Percentiles rank a stretch among this genome's conserved stretches.
These are phyloP conservation scores for Thermophis baileyi DNA, from an alignment of 2,113 vertebrate genomes.

Conservation along the genomic window DNA sequence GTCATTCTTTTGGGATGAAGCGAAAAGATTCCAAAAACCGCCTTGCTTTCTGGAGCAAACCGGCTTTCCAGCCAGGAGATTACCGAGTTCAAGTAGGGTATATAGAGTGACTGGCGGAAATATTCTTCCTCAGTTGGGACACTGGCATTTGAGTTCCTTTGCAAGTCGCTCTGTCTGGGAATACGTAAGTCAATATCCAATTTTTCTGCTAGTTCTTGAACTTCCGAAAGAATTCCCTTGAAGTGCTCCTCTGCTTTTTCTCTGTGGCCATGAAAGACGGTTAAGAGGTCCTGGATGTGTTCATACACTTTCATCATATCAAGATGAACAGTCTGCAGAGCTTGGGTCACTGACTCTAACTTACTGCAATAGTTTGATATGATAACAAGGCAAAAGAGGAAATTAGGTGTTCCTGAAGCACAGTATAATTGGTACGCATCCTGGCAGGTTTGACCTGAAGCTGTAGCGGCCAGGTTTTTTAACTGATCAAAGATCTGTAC, in stretches of 20 bases:
- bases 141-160: neutral
- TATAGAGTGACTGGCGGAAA: neutral
- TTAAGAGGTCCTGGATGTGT: neutral
- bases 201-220: neutral
- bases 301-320: neutral
- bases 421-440: neutral
- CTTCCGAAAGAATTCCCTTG: neutral
- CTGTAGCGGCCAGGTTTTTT: neutral
- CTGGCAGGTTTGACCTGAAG: neutral
- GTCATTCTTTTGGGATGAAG: neutral
- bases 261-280: neutral
- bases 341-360: neutral
- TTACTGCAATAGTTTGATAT: neutral
- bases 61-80: neutral
- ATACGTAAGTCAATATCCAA: neutral
- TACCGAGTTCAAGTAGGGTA: neutral
- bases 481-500: neutral
- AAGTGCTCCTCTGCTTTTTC: neutral
- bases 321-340: neutral
- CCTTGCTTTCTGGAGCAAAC: neutral
- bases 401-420: neutral
- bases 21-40: neutral
- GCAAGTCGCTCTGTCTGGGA: neutral
- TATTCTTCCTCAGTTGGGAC: neutral
- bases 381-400: neutral